A percentile compares a stretch with the other conserved stretches of the same genome.
phyloP scores from a whole-genome alignment of 2,888 invertebrate genomes.

The Polia nebulosa region DNA sequence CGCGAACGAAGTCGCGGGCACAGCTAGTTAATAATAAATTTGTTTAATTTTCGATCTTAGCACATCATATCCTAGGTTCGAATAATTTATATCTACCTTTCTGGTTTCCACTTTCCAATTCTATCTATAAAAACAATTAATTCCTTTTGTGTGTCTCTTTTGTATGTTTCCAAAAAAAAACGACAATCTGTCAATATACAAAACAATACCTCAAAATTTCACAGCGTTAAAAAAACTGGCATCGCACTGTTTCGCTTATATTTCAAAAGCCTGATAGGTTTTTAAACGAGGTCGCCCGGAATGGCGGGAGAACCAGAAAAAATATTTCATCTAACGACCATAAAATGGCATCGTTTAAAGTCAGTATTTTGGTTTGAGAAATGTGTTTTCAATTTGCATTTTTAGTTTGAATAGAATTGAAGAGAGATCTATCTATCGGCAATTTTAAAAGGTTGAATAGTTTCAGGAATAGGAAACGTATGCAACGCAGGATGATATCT shows the following conservation, averaged over 20 bases:
- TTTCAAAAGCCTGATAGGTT: conserved; percentile 66
- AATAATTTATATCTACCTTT: too few relatives aligned
- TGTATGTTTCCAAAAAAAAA: not conserved
- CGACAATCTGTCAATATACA: conserved; percentile 36
- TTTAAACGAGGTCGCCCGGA: conserved; percentile 66
- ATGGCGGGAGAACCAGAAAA: conserved; percentile 56
- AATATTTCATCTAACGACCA: conserved; percentile 64
- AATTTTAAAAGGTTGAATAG: not conserved
- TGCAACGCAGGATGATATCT: too few relatives aligned
- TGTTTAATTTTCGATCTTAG: too few relatives aligned
- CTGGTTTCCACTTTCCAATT: not conserved
- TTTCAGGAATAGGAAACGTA: too few relatives aligned
- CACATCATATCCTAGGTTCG: too few relatives aligned
- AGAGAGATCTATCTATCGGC: not conserved
- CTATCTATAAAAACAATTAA: not conserved
- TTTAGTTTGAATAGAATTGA: conserved; percentile 5
- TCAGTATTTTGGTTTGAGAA: conserved; percentile 55
- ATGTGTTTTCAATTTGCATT: conserved; percentile 49
- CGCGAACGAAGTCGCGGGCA: too few relatives aligned
- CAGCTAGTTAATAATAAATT: too few relatives aligned
- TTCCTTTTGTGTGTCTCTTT: not conserved
- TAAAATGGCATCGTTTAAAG: conserved; percentile 64
- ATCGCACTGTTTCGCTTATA: conserved; percentile 57
- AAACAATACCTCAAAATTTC: conserved; percentile 54
- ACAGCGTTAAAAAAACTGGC: conserved; percentile 46